Evolutionary conservation across 1,140 invertebrate genomes (phyloP), one percentile per base, ranked within the genome.

Genomic region (Heliconius nattereri): DNA sequence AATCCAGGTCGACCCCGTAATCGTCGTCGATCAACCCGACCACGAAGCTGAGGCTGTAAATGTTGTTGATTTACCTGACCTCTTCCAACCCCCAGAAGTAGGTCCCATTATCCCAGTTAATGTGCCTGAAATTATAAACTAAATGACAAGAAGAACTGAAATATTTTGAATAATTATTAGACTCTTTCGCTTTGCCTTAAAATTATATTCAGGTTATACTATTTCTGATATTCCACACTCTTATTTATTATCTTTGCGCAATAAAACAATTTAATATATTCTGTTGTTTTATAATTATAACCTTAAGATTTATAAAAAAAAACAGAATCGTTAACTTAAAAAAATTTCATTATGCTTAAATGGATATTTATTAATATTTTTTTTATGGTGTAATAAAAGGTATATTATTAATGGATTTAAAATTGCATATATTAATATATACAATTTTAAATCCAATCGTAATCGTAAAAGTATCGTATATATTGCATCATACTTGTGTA

Each of bases 21-120:
- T 76, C 35, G 52, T 75, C 29, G 29, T 57, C 6, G 73, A 57
- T 1, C 20, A 60, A 35, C 73, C 73, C 8, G 73, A 60, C 7
- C 20, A 37, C 7, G 49, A 29, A 9, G 7, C 19, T 35, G 32
- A 60, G n/a, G n/a, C 73, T 29, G 73, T 75, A 11, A 75, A 57
- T 23, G 76, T 78, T 52, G 66, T 77, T 20, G 76, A 71, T 2
- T 13, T 54, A n/a, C 71, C 76, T 57, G 45, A 66, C 40, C 29
- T 29, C 2, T 3, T 26, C 60, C 60, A 66, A 5, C 60, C 60
- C 23, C 60, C 60, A 5, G 60, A 0, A 66, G 1, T 66, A 26
- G 60, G 60, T 26, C 60, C 60, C 3, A 66, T 23, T 37, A 20
- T 52, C 54, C 23, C 57, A 32, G 54, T 66, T 26, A 26, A 26